Evolutionary conservation across 1,140 invertebrate species (phyloP), one percentile per base, ranked within the genome.

Genomic region (Drosophila busckii): DNA sequence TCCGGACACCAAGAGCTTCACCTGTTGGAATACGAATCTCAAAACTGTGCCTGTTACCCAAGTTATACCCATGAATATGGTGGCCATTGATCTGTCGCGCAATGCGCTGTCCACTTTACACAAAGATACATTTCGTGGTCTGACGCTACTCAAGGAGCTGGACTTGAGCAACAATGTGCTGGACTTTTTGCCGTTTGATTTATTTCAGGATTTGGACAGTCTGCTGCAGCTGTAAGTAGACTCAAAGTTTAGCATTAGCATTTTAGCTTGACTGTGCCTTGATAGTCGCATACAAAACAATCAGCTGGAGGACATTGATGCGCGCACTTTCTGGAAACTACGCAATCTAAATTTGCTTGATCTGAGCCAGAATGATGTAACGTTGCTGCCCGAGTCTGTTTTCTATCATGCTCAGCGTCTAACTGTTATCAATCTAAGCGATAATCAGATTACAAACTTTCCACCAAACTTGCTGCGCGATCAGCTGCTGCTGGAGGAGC

Each of bases 151-250:
- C 3, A 90, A 88, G 2, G 91, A 94, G 80, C 87, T 95, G 86
- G 94, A 96, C 82, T 87, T 95, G 53, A 94, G 93, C 45, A 92
- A 94, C 70, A 96, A 96, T 83, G 87, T 91, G 34, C 89, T 96
- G 2, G 93, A 95, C 70, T 93, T 93, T 83, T 86, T 96, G 13
- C 93, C 94, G 1, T 88, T 91, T 4, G 90, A 90, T 53, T 88
- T 95, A 49, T 94, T 96, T 48, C 90, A 93, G 59, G 90, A 93
- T 23, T 85, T 96, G 44, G 90, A 92, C 34, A 93, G 91, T 70
- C 87, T 94, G 3, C 89, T 90, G 19, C 93, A 93, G 80, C 69
- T 95, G 90, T 93, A 87, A 91, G 65, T 26, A 3, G 1, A 6
- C 13, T 53, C 6, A 2, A 3, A 4, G 10, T 26, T 6, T 46